A percentile compares a stretch with the other conserved stretches of the same genome.
Evolutionary conservation across 2,113 vertebrate species (phyloP).

Genomic region (Vombatus ursinus): DNA sequence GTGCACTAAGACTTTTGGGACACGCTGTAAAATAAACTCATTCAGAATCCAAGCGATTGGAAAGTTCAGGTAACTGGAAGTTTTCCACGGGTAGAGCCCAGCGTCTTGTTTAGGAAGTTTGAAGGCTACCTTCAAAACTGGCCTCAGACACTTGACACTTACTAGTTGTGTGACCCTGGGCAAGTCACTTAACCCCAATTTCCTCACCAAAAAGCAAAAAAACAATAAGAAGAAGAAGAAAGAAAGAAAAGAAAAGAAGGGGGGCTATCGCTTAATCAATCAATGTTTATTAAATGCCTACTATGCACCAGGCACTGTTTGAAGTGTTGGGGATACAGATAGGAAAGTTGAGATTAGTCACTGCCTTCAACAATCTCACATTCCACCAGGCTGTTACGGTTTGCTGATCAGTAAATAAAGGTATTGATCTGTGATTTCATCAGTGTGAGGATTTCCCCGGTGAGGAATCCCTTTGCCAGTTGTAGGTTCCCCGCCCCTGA

Average conservation of each 20-base stretch:
- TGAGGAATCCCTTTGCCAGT: neutral
- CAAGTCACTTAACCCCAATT: no score
- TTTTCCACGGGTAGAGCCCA: neutral
- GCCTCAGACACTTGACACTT: no score
- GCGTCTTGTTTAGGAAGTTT: neutral
- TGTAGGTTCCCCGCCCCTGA: neutral
- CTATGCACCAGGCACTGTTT: neutral
- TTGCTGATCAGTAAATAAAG: neutral
- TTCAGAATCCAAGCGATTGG: neutral
- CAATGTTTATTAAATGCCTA: neutral
- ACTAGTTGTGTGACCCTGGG: no score
- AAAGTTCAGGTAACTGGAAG: neutral
- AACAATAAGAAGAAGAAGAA: no score
- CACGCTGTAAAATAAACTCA: neutral
- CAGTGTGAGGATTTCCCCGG: neutral
- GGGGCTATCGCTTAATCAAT: neutral
- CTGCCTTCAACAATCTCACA: neutral
- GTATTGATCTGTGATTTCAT: neutral
- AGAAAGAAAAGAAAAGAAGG: neutral
- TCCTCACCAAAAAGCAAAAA: no score
- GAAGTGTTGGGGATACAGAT: neutral
- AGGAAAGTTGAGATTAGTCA: neutral
- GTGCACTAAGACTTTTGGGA: neutral
- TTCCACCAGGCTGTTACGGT: neutral
- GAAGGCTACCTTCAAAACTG: no score